phyloP scores from a whole-genome alignment of 2,797 vertebrate species.

The Malacoraja senta region DNA sequence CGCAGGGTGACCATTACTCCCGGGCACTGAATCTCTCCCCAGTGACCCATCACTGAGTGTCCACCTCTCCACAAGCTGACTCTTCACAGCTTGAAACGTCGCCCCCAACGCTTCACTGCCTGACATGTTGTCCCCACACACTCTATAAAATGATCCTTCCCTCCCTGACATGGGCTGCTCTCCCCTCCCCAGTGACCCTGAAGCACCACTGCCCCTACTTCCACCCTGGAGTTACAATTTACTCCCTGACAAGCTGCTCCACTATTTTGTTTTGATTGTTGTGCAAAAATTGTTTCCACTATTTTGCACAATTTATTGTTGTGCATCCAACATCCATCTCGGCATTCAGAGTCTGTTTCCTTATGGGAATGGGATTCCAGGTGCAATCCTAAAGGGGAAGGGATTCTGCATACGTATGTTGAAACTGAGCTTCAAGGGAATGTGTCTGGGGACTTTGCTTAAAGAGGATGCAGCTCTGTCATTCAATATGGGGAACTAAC shows the following conservation, averaged over 20 bases:
- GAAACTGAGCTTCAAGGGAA: not conserved
- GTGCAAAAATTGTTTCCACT: not conserved
- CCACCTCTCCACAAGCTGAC: not conserved
- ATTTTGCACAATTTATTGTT: too few species aligned
- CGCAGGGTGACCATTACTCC: too few species aligned
- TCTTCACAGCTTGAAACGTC: not conserved
- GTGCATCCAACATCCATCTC: not conserved
- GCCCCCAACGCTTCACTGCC: not conserved
- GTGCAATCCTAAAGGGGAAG: not conserved
- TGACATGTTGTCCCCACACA: not conserved
- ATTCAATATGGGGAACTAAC: too few species aligned
- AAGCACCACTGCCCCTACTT: too few species aligned
- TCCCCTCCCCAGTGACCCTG: not conserved
- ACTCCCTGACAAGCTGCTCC: not conserved
- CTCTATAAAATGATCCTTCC: not conserved
- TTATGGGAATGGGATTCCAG: not conserved
- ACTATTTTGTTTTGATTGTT: not conserved
- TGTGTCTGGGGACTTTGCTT: too few species aligned
- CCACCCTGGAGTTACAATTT: too few species aligned
- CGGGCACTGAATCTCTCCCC: too few species aligned
- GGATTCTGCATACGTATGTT: not conserved
- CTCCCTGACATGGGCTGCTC: not conserved
- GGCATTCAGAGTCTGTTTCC: not conserved
- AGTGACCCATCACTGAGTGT: not conserved
- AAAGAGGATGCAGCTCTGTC: not conserved